Evolutionary conservation across 2,888 invertebrate species (phyloP), one percentile per base, ranked within the genome.

Genomic region (Zelleria hepariella): DNA sequence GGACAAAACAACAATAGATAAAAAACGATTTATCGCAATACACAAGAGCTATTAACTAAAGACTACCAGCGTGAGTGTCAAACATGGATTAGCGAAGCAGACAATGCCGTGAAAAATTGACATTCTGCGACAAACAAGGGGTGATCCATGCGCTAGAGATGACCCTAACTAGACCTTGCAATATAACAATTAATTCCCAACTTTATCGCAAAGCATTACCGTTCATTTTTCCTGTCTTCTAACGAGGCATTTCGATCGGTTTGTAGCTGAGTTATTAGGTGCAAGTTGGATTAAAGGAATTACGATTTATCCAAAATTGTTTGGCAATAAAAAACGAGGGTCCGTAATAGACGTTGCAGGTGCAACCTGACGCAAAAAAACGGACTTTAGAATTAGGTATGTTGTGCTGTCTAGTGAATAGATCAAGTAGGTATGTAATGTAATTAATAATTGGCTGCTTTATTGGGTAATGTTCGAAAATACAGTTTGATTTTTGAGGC

Each of bases 201-300:
- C 32, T n/a, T 55, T 18, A 32, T 7, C 8, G 4, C 15, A 8
- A 2, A 8, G 32, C 21, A 4, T 10, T 55, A 8, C n/a, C 15
- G 32, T 32, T 6, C 23, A 21, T 5, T 21, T 55, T 55, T 20
- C 27, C 2, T 21, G 8, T 21, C 0, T 7, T 20, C 1, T 24
- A n/a, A n/a, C 10, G n/a, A n/a, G 8, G 2, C 23, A n/a, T 57
- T 47, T 57, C 18, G 7, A 24, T 18, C 59, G 5, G 18, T 48
- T 42, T 52, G 53, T 6, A 55, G 57, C 32, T 48, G 10, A 5
- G 23, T 6, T 20, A 18, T 8, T 26, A 8, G 18, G 2, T 21
- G 47, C 5, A 82, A 85, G 74, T 77, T 77, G 85, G 87, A 87
- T 87, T 88, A 87, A 74, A 82, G 81, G 86, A 76, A 86, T 86